These are phyloP conservation scores for Argyrosomus regius DNA, from an alignment of 2,797 vertebrate genomes.

Conservation along the genomic window DNA sequence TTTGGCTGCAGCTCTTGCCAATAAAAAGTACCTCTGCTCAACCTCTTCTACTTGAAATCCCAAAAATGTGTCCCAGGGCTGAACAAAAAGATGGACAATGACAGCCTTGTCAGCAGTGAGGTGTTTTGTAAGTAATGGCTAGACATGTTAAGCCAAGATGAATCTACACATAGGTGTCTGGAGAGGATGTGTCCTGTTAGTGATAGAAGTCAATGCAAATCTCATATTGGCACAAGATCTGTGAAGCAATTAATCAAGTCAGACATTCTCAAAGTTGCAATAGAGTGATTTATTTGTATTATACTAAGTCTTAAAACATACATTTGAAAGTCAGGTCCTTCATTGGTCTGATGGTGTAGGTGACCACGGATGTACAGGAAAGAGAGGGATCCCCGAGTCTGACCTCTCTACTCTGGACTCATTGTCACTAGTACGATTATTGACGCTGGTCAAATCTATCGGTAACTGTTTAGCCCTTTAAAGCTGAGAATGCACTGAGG, in stretches of 20 bases:
- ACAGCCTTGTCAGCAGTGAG: conserved; percentile 59
- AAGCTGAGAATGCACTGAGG: conserved; percentile 3
- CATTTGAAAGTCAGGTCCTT: background rate
- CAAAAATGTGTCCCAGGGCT: conserved; percentile 64
- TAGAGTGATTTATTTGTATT: conserved; percentile 20
- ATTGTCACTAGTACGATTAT: background rate
- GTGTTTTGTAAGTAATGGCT: conserved; percentile 56
- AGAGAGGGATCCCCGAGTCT: too few relatives aligned
- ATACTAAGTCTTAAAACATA: background rate
- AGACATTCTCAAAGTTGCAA: background rate
- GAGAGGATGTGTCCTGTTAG: conserved; percentile 57
- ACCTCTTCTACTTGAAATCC: conserved; percentile 59
- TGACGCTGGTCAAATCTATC: background rate
- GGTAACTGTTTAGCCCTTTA: background rate
- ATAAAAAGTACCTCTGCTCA: conserved; percentile 69
- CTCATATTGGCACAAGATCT: conserved; percentile 21
- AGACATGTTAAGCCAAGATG: conserved; percentile 32
- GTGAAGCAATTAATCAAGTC: conserved; percentile 13
- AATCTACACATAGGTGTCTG: conserved; percentile 56
- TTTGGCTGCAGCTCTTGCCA: conserved; percentile 68
- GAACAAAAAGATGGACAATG: conserved; percentile 63
- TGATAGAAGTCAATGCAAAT: conserved; percentile 22
- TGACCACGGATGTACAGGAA: background rate
- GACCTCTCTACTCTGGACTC: background rate
- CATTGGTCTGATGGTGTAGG: conserved; percentile 2